Evolutionary conservation across 2,888 invertebrate genomes (phyloP).

Genomic region (Lamellibrachia satsuma): DNA sequence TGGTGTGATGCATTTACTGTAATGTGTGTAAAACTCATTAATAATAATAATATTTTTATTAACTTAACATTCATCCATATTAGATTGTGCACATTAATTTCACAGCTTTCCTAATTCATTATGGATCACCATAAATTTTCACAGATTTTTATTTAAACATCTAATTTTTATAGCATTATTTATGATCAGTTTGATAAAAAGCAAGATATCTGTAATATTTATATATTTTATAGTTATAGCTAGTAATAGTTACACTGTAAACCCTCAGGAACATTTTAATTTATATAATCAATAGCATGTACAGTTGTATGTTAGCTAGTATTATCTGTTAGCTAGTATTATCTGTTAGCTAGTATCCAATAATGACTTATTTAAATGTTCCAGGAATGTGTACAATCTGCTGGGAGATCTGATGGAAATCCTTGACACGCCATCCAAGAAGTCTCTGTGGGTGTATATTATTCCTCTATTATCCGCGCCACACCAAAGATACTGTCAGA

Average conservation of each 20-base stretch:
- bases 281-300: too few species aligned
- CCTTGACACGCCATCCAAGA: conserved; percentile 63
- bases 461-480: conserved; percentile 53
- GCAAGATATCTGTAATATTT: too few species aligned
- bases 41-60: neutral
- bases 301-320: neutral
- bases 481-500: conserved; percentile 50
- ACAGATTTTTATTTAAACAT: too few species aligned
- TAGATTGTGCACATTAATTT: too few species aligned
- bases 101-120: neutral
- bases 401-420: conserved; percentile 53
- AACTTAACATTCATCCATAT: too few species aligned
- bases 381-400: conserved; percentile 55
- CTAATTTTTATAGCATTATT: neutral
- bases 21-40: neutral
- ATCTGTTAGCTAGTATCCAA: neutral
- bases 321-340: neutral
- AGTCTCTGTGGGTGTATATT: conserved; percentile 60
- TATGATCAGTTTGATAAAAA: neutral
- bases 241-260: too few species aligned
- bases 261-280: too few species aligned
- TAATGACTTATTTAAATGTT: neutral
- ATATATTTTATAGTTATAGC: too few species aligned
- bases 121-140: neutral
- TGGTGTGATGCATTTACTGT: neutral